Evolutionary conservation across 2,113 vertebrate species (phyloP).

Genomic region (Tonatia bakeri): DNA sequence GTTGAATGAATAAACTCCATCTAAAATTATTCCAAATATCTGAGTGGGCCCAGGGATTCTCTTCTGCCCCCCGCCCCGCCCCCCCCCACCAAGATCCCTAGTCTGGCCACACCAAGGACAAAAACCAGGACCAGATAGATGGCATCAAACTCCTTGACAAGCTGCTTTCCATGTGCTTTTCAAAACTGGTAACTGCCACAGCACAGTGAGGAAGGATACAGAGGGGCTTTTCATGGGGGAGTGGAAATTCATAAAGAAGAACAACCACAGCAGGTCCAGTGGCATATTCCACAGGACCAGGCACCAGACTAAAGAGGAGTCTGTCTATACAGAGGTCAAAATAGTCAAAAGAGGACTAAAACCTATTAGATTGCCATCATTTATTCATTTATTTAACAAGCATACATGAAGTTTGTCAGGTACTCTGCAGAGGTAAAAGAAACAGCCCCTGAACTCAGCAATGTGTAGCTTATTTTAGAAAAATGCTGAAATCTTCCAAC

Average conservation of each 20-base stretch:
- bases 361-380: background rate
- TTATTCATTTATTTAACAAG: background rate
- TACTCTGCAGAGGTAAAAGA: background rate
- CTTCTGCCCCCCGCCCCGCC: background rate
- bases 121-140: background rate
- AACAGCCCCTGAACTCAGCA: background rate
- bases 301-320: background rate
- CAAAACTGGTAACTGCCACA: background rate
- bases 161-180: background rate
- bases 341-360: background rate
- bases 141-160: background rate
- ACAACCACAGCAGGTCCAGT: background rate
- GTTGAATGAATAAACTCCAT: background rate
- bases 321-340: background rate
- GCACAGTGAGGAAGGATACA: background rate
- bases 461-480: background rate
- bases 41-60: background rate
- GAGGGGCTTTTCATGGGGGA: background rate
- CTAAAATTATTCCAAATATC: background rate
- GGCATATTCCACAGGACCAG: background rate
- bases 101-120: background rate
- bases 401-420: background rate
- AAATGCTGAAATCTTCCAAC: background rate
- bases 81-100: too few species aligned
- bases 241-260: background rate